Conservation (phyloP, 2,797 vertebrate genomes). For the Margarornis squamiger region DNA sequence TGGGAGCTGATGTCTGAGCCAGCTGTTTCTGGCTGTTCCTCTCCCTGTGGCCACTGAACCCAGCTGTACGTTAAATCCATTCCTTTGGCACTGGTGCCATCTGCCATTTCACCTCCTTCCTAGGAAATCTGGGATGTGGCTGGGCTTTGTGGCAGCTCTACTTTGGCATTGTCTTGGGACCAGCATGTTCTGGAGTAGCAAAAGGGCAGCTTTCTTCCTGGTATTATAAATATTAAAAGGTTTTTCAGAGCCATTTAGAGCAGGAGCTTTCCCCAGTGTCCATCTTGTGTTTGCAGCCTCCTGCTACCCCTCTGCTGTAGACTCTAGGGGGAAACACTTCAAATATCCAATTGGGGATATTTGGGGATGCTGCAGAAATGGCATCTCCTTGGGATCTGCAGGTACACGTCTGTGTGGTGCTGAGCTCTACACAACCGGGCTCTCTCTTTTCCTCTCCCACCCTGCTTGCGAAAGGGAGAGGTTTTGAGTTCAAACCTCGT, state of each 20-base stretch:
- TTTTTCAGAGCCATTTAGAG: rapidly evolving
- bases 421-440: rapidly evolving
- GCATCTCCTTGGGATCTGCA: neutral
- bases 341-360: rapidly evolving
- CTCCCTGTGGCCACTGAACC: too few species aligned
- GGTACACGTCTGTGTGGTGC: rapidly evolving
- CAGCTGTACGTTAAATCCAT: neutral
- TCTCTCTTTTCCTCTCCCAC: neutral
- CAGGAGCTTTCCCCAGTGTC: neutral
- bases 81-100: neutral
- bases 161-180: neutral
- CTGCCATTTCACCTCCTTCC: neutral
- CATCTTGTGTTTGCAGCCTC: neutral
- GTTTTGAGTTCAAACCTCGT: neutral
- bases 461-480: neutral
- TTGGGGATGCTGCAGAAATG: neutral
- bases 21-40: neutral
- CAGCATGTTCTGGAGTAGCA: too few species aligned
- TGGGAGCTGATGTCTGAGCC: neutral
- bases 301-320: neutral
- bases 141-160: neutral
- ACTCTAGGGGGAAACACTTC: neutral
- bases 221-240: neutral
- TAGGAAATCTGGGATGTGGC: rapidly evolving
- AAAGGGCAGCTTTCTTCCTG: neutral